Evolutionary conservation across 2,797 vertebrate species (phyloP).

Genomic region (Eupleurogrammus muticus): DNA sequence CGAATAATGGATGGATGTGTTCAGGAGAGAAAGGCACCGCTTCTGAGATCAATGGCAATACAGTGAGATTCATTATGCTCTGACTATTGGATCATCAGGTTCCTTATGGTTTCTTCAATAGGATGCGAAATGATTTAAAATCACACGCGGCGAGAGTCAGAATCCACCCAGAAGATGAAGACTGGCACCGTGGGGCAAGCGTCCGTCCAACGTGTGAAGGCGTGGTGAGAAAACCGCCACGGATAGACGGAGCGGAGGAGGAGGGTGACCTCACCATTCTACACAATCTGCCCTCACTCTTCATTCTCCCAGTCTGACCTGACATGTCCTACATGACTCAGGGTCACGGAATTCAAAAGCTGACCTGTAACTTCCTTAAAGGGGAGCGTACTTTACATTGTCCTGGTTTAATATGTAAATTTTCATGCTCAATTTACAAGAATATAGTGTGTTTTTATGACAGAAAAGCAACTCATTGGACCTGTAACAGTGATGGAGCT

Average conservation of each 20-base stretch:
- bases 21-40: constrained; percentile 3
- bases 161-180: not conserved
- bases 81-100: constrained; percentile 11
- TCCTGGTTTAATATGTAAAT: too few relatives aligned
- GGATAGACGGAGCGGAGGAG: constrained; percentile 3
- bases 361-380: constrained; percentile 17
- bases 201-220: not conserved
- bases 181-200: not conserved
- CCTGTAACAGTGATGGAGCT: too few relatives aligned
- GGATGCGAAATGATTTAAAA: constrained; percentile 8
- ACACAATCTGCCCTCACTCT: too few relatives aligned
- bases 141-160: not conserved
- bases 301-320: not conserved
- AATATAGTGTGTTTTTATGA: too few relatives aligned
- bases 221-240: not conserved
- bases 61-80: constrained; percentile 1
- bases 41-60: not conserved
- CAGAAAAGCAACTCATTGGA: too few relatives aligned
- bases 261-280: not conserved
- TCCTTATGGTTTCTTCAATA: constrained; percentile 19
- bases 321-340: too few relatives aligned
- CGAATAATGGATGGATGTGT: too few relatives aligned
- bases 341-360: not conserved
- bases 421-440: too few relatives aligned
- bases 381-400: too few relatives aligned